These are phyloP conservation scores for Clistopyga incitator DNA, from an alignment of 2,888 invertebrate genomes.

Conservation along the genomic window DNA sequence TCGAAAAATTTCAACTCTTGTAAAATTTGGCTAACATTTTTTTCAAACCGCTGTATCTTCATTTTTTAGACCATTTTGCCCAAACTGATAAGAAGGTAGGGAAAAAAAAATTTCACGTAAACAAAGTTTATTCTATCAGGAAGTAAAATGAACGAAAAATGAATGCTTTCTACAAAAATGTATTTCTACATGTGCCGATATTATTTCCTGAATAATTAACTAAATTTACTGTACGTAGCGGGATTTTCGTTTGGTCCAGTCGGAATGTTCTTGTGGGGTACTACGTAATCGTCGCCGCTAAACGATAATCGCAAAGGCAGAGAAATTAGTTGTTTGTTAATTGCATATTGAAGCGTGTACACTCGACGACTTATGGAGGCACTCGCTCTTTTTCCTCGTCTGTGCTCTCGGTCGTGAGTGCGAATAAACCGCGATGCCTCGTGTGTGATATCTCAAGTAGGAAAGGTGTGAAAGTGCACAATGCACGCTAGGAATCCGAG, in stretches of 20 bases:
- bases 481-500: conserved; percentile 68
- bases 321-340: conserved; percentile 59
- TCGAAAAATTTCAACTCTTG: too few species aligned
- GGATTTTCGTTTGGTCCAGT: conserved; percentile 5
- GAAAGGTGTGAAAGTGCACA: conserved; percentile 72
- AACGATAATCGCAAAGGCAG: neutral
- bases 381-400: neutral
- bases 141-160: too few species aligned
- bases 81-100: too few species aligned
- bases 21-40: too few species aligned
- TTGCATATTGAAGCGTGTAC: conserved; percentile 49
- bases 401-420: neutral
- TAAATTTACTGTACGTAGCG: neutral
- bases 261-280: conserved; percentile 28
- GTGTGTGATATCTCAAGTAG: conserved; percentile 53
- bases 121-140: too few species aligned
- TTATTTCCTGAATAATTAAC: conserved; percentile 1
- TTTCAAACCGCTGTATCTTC: too few species aligned
- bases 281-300: conserved; percentile 23
- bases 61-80: too few species aligned
- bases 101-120: too few species aligned
- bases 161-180: too few species aligned
- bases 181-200: too few species aligned
- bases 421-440: conserved; percentile 13
- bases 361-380: neutral